Evolutionary conservation across 2,797 vertebrate species (phyloP).

Genomic region (Hoplostethus mediterraneus): DNA sequence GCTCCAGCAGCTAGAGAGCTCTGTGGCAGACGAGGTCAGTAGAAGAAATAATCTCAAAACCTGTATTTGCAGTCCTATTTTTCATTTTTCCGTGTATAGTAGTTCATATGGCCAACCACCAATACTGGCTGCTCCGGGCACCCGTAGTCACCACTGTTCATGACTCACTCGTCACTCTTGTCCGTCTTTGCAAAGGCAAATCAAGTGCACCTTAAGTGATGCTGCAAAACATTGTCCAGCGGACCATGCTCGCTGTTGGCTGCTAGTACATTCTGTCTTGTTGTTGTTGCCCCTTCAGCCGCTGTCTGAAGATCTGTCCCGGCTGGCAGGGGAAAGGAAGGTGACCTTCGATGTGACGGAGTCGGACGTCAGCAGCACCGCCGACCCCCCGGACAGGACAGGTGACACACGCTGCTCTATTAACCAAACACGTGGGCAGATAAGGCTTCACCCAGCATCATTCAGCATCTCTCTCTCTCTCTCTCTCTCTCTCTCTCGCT

Average conservation of each 20-base stretch:
- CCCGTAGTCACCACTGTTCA: too few relatives aligned
- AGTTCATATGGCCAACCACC: too few relatives aligned
- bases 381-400: constrained; percentile 62
- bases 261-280: background rate
- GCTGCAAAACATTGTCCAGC: too few relatives aligned
- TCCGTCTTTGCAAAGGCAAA: too few relatives aligned
- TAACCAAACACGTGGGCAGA: background rate
- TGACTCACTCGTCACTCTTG: too few relatives aligned
- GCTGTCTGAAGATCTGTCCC: constrained; percentile 80
- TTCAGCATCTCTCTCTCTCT: background rate
- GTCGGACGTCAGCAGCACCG: constrained; percentile 83
- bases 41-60: background rate
- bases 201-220: background rate
- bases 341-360: constrained; percentile 89
- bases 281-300: constrained; percentile 38
- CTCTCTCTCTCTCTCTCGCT: background rate
- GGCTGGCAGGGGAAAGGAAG: constrained; percentile 78
- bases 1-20: constrained; percentile 88
- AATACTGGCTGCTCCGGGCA: background rate
- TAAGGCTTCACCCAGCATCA: too few relatives aligned
- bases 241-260: background rate
- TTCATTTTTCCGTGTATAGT: too few relatives aligned
- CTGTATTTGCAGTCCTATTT: background rate
- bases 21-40: constrained; percentile 86
- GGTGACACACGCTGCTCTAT: constrained; percentile 53